Base-by-base conservation (phyloP, 2,888 invertebrate species). In the Spodoptera exigua region DNA sequence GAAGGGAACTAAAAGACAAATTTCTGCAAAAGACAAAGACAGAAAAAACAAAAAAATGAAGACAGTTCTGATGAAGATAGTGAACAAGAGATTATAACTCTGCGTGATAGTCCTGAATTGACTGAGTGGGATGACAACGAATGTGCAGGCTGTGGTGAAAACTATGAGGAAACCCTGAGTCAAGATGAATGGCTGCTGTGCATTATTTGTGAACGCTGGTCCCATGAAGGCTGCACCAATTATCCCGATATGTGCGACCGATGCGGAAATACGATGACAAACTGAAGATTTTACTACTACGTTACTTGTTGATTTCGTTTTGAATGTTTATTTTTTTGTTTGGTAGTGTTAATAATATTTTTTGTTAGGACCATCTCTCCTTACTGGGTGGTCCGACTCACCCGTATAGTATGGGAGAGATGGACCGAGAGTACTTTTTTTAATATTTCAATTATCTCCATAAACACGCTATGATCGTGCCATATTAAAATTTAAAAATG, bases 171-270 rank as follows among this genome's bases (percentile, higher is more conserved):
- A 14, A 47, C 35, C 35, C 53, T 36, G 36, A 62, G 60, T 47
- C 37, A 54, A 63, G 59, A 58, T 52, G 61, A 62, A 62, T 58
- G 52, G 57, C 61, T 58, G 54, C 48, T 17, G 39, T 58, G 59
- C 48, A 59, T 17, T 41, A 49, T 59, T 0, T 57, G 52, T 52
- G 52, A 62, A 62, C 62, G 62, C 62, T 62, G 59, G 62, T 59
- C 53, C 35, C 48, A 63, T 63, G 58, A 63, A 60, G 11, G 62
- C 48, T 59, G 59, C 48, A 59, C 62, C 16, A 48, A 46, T n/a
- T 48, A 56, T 43, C 37, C 43, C 18, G 12, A 60, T 63, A 63
- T 60, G 57, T 61, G 61, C 52, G 57, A 57, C 43, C 46, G 57
- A 58, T 62, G 62, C 52, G 62, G 57, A 52, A 27, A 58, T 57